phyloP scores from a whole-genome alignment of 2,888 invertebrate genomes.

The Cecidostiba fungosa region DNA sequence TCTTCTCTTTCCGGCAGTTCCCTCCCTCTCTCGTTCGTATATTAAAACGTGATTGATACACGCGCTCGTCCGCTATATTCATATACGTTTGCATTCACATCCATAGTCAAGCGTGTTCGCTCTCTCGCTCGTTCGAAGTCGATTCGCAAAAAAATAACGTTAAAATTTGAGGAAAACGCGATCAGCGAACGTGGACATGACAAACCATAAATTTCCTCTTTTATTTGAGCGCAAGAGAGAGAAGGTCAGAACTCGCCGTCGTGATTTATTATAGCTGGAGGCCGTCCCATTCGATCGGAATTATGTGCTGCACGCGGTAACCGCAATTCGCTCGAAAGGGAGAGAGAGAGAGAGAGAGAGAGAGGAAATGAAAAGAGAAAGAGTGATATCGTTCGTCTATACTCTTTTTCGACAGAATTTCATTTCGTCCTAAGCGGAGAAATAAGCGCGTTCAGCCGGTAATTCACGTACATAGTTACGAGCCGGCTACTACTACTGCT shows the following conservation, averaged over 20 bases:
- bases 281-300: slow-evolving; percentile 60
- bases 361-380: slow-evolving; percentile 8
- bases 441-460: slow-evolving; percentile 46
- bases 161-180: slow-evolving; percentile 50
- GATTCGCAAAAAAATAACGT: slow-evolving; percentile 41
- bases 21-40: background rate
- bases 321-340: slow-evolving; percentile 49
- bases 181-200: slow-evolving; percentile 60
- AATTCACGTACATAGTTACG: slow-evolving; percentile 45
- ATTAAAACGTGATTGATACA: slow-evolving; percentile 53
- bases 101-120: background rate
- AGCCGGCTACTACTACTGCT: background rate
- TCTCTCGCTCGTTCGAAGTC: background rate
- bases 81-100: slow-evolving; percentile 30
- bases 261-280: slow-evolving; percentile 63
- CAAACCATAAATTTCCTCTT: slow-evolving; percentile 63
- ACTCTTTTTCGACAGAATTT: slow-evolving; percentile 57
- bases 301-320: slow-evolving; percentile 58
- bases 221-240: slow-evolving; percentile 46
- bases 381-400: slow-evolving; percentile 14
- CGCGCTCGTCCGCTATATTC: slow-evolving; percentile 17
- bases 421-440: slow-evolving; percentile 46
- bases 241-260: slow-evolving; percentile 8
- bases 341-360: background rate
- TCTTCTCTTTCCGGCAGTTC: slow-evolving; percentile 22